Evolutionary conservation across 2,888 invertebrate genomes (phyloP).

Genomic region (Sabatieria punctata): DNA sequence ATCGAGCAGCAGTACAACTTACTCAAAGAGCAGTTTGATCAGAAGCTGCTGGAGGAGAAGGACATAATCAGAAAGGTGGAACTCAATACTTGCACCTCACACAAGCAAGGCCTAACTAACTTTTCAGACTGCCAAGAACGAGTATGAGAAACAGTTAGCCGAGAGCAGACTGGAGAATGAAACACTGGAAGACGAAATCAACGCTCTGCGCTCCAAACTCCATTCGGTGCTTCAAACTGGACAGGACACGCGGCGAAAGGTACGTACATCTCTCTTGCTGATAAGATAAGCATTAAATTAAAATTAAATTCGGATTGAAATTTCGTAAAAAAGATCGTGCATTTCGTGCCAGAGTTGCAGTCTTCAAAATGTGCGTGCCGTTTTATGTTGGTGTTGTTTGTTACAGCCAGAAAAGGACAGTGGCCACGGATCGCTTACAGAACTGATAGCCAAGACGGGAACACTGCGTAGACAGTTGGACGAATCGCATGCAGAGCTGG

Average conservation of each 20-base stretch:
- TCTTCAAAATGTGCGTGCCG: too few species aligned
- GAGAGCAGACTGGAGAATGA: conserved; percentile 6
- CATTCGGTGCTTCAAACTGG: conserved; percentile 3
- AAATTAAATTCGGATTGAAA: too few species aligned
- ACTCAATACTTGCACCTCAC: neutral
- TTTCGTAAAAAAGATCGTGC: too few species aligned
- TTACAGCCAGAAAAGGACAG: too few species aligned
- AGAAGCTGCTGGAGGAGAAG: conserved; percentile 4
- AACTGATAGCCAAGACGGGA: conserved; percentile 5
- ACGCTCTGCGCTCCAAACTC: conserved; percentile 1
- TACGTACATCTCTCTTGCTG: neutral
- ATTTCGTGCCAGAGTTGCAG: too few species aligned
- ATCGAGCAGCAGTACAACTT: conserved; percentile 27
- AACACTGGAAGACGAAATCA: conserved; percentile 8
- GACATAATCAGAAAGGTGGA: neutral
- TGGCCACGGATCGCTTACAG: neutral
- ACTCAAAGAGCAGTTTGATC: conserved; percentile 22
- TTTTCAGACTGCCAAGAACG: conserved; percentile 5
- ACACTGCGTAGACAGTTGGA: conserved; percentile 1
- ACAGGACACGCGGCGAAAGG: too few species aligned
- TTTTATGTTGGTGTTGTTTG: too few species aligned
- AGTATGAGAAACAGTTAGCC: neutral
- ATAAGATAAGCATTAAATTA: neutral
- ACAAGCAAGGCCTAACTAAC: neutral
- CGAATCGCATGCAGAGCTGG: conserved; percentile 2